Evolutionary conservation across 1,140 invertebrate genomes (phyloP), one percentile per base, ranked within the genome.

Genomic region (Brachionus sp.): DNA sequence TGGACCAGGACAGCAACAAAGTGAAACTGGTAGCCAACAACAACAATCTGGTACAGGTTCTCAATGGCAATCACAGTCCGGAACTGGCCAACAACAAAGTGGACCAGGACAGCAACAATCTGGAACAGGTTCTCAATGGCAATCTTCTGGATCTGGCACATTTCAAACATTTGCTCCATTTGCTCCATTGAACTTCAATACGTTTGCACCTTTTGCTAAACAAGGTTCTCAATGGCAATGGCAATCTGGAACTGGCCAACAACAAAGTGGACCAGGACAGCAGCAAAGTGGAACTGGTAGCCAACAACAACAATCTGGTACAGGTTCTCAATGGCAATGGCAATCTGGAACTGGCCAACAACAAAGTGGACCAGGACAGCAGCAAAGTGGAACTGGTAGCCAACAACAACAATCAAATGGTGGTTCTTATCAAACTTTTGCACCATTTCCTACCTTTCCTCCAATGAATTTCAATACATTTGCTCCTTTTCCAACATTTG

Each of bases 401-500:
- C 23, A 19, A 19, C 64, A 46, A 46, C 44, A 33, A 66, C 33
- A 57, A 57, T 57, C 50, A 57, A 57, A 57, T 57, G 50, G 25
- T 66, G 64, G 25, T 23, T 37, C 64, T 12, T 66, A 33, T 16
- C 64, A 33, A 66, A 66, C 64, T 35, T 66, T 66, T 57, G 50
- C 50, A 19, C 50, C 50, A 25, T 57, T 57, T 57, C 50, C 50
- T 7, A n/a, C 50, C 6, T 57, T 57, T 57, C 50, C 50, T 7
- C 44, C 44, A 50, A 50, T 50, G 44, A 50, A 50, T 50, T 50
- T 50, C 12, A 50, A 50, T 16, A 57, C 50, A 3, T 57, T 57
- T 66, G 64, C 64, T n/a, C 64, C 64, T 13, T 66, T 66, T 33
- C 64, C 64, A n/a, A 66, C 64, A 33, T 66, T 66, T 66, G 64